phyloP scores from a whole-genome alignment of 2,888 invertebrate genomes.

The Dryobotodes eremita region DNA sequence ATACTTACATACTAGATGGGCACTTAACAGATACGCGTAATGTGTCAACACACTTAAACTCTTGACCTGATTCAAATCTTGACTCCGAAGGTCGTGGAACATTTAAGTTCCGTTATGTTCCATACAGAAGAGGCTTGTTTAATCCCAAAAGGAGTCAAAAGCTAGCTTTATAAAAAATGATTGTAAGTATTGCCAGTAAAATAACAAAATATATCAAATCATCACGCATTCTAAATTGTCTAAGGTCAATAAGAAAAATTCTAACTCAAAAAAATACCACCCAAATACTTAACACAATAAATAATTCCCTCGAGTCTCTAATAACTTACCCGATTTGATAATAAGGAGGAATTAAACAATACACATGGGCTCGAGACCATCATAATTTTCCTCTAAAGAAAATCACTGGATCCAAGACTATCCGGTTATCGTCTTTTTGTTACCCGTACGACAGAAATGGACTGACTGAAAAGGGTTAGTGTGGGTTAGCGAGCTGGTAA shows the following conservation, averaged over 20 bases:
- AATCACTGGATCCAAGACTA: conserved; percentile 16
- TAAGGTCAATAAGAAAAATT: not conserved
- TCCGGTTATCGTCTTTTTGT: conserved; percentile 42
- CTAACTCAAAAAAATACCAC: not conserved
- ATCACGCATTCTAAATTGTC: not conserved
- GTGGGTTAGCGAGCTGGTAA: conserved; percentile 58
- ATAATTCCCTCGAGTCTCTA: not conserved
- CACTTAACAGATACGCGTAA: conserved; percentile 33
- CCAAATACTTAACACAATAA: not conserved
- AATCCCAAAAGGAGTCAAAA: not conserved
- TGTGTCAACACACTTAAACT: conserved; percentile 32
- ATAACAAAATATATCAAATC: not conserved
- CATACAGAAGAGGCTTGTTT: not conserved
- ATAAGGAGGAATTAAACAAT: not conserved
- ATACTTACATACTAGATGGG: conserved; percentile 4
- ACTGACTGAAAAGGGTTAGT: conserved; percentile 61
- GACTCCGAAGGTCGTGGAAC: conserved; percentile 2
- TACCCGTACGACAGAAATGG: conserved; percentile 40
- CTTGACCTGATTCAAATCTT: conserved; percentile 42
- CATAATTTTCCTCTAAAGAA: conserved; percentile 3
- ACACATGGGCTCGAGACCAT: not conserved
- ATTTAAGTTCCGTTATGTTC: conserved; percentile 3
- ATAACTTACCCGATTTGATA: not conserved
- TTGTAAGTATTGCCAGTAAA: not conserved
- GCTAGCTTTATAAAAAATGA: not conserved